phyloP scores from a whole-genome alignment of 2,797 vertebrate genomes.

The Leptatherina wallacei region DNA sequence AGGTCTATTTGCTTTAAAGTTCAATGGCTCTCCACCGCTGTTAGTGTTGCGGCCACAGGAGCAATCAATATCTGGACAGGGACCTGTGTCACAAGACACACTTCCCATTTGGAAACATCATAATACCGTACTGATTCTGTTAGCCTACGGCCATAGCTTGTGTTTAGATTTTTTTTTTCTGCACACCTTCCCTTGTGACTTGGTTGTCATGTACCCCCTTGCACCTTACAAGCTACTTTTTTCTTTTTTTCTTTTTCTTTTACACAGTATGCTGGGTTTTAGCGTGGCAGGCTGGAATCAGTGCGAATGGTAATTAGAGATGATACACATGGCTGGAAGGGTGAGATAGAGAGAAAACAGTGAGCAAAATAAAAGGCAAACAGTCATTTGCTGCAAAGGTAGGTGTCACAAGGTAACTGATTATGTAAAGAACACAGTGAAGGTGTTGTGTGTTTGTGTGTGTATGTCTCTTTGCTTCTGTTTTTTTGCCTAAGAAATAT shows the following conservation, averaged over 20 bases:
- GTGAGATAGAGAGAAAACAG: conserved; percentile 78
- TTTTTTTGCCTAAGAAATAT: conserved; percentile 64
- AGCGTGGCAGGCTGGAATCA: conserved; percentile 73
- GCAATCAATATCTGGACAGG: conserved; percentile 79
- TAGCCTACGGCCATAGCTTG: conserved; percentile 68
- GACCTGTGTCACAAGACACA: conserved; percentile 80
- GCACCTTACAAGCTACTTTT: conserved; percentile 73
- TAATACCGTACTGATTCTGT: conserved; percentile 76
- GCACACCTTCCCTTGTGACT: conserved; percentile 52
- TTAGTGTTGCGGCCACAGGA: conserved; percentile 79
- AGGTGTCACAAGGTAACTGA: conserved; percentile 83
- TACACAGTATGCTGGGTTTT: conserved; percentile 71
- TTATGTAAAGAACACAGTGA: conserved; percentile 76
- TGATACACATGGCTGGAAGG: conserved; percentile 80
- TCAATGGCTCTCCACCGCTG: conserved; percentile 81
- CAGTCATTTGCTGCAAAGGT: conserved; percentile 80
- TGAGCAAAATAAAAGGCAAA: conserved; percentile 79
- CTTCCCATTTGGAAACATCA: conserved; percentile 85
- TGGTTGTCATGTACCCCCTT: conserved; percentile 70
- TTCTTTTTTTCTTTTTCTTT: conserved; percentile 66
- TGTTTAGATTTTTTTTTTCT: conserved; percentile 52
- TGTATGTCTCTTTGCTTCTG: conserved; percentile 17
- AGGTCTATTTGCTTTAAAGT: conserved; percentile 85
- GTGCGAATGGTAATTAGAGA: conserved; percentile 83
- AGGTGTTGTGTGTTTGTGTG: conserved; percentile 64